A percentile compares a stretch with the other conserved stretches of the same genome.
phyloP scores from a whole-genome alignment of 2,888 invertebrate species.

The Xestia c-nigrum region DNA sequence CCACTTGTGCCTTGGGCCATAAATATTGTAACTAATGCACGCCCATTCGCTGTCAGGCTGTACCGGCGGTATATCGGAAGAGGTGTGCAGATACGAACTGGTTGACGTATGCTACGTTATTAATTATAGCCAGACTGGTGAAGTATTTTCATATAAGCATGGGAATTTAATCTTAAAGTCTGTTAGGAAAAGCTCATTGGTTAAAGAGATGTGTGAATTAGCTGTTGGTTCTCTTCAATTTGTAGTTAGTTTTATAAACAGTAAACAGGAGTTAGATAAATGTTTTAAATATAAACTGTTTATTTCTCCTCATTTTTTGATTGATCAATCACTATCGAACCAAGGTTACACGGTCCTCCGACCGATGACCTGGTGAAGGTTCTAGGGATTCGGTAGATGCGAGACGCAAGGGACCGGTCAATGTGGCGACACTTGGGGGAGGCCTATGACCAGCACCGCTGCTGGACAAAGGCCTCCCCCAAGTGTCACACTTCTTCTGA shows the following conservation, averaged over 20 bases:
- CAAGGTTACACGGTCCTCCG: too few relatives aligned
- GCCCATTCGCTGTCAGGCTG: slow-evolving; percentile 82
- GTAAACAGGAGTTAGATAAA: neutral
- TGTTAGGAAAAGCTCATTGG: slow-evolving; percentile 50
- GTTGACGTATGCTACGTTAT: slow-evolving; percentile 77
- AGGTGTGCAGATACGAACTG: slow-evolving; percentile 77
- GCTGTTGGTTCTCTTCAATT: slow-evolving; percentile 23
- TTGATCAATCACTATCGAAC: neutral
- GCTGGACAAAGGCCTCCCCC: too few relatives aligned
- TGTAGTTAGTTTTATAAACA: slow-evolving; percentile 6
- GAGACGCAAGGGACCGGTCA: too few relatives aligned
- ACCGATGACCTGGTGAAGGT: too few relatives aligned
- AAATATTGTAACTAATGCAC: slow-evolving; percentile 73
- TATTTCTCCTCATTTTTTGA: neutral
- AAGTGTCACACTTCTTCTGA: too few relatives aligned
- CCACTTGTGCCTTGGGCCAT: slow-evolving; percentile 61
- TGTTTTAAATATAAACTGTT: neutral
- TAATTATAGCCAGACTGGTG: slow-evolving; percentile 74
- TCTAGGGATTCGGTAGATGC: too few relatives aligned
- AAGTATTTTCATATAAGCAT: slow-evolving; percentile 72
- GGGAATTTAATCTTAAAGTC: slow-evolving; percentile 71
- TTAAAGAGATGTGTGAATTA: slow-evolving; percentile 47
- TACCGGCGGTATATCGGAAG: slow-evolving; percentile 73
- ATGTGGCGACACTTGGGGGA: too few relatives aligned
- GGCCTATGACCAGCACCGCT: too few relatives aligned